Conservation (phyloP, 2,113 vertebrate genomes). For the Ascaphus truei region DNA sequence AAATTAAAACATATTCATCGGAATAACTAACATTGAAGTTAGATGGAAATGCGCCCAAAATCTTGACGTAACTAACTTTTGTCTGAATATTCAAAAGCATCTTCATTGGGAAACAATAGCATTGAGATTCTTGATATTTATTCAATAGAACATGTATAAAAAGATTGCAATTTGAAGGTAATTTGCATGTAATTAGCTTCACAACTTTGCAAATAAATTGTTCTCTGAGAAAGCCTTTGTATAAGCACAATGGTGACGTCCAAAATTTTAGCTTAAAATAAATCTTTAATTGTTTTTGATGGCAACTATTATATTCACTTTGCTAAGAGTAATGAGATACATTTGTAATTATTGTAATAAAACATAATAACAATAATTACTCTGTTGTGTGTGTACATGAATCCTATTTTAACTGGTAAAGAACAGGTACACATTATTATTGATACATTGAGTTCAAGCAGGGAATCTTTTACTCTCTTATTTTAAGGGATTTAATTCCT, state of each 20-base stretch:
- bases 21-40: no score
- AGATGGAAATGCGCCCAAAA: background rate
- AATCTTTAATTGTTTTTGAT: no score
- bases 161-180: background rate
- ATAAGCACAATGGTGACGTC: background rate
- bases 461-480: no score
- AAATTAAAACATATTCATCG: no score
- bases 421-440: no score
- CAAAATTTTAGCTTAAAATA: background rate
- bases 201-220: background rate
- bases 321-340: background rate
- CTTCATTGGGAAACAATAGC: background rate
- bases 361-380: no score
- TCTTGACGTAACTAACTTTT: background rate
- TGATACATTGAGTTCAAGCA: no score
- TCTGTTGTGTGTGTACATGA: no score
- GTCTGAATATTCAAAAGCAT: background rate
- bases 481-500: no score
- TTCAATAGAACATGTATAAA: background rate
- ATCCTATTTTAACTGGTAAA: no score
- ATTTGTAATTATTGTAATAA: background rate
- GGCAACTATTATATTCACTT: background rate
- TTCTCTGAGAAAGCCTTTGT: no score
- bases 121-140: background rate
- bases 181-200: slow-evolving; percentile 6